A percentile compares a stretch with the other conserved stretches of the same genome.
Evolutionary conservation across 2,797 vertebrate species (phyloP).

Genomic region (Amblyraja radiata): DNA sequence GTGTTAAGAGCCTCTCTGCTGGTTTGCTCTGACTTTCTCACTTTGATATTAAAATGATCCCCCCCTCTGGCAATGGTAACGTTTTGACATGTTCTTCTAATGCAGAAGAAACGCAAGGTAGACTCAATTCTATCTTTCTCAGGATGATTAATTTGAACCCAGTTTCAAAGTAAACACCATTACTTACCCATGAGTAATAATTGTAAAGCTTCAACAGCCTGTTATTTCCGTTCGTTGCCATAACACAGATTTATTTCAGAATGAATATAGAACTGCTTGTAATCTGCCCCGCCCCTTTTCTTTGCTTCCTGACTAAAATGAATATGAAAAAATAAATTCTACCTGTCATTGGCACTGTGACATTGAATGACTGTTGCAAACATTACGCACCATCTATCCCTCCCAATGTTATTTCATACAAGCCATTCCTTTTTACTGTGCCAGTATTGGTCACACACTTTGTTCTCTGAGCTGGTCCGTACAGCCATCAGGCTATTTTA

Average conservation of each 20-base stretch:
- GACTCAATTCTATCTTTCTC: background rate
- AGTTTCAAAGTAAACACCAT: too few relatives aligned
- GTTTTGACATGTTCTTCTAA: background rate
- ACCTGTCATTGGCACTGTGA: background rate
- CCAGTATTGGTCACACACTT: background rate
- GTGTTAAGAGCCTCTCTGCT: background rate
- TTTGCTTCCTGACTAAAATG: background rate
- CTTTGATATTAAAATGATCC: background rate
- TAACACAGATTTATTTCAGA: background rate
- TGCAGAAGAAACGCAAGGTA: background rate
- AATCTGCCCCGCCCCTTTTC: background rate
- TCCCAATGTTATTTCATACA: background rate
- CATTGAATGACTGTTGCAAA: background rate
- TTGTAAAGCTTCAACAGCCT: background rate
- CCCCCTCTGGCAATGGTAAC: background rate
- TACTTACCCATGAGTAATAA: background rate
- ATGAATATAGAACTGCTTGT: background rate
- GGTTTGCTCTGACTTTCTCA: slow-evolving; percentile 2
- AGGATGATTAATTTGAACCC: background rate
- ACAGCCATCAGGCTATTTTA: too few relatives aligned
- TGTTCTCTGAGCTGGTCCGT: background rate
- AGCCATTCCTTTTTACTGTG: background rate
- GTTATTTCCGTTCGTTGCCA: background rate
- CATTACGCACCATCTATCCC: background rate
- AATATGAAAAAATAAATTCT: background rate